Base-by-base conservation (phyloP, 35 echinoderm and acorn worm genomes). In the Lytechinus variegatus region DNA sequence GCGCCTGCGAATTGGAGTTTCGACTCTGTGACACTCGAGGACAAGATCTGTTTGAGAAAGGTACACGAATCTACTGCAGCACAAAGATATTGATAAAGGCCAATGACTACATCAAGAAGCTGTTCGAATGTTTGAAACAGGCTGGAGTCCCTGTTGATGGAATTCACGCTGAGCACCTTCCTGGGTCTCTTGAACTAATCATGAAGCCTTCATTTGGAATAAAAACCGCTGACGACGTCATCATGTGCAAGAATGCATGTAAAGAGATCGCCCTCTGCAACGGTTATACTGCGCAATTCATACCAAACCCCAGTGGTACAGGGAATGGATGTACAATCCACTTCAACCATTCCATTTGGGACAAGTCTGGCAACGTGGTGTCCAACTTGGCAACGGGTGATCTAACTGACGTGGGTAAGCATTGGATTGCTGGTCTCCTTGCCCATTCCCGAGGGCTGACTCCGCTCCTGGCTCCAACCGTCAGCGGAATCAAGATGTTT, bases 341-440 rank as follows among this genome's bases (percentile, higher is more conserved):
- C 95, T 95, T 96, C 53, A 96, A 96, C 52, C 96, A 96, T 24
- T 96, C 96, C 21, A 61, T 96, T 51, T 28, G 71, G 52, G 94
- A 95, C 54, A 16, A 54, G 53, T 8, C 53, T 11, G 87, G 94
- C 19, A 61, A 55, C 13, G 71, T 52, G 27, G 52, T 27, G 44
- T 44, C 95, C 51, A 54, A 52, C 28, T 2, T 6, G 51, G 52
- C 87, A 71, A 27, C 93, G 12, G 51, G 95, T 60, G 94, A 96
- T 9, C 86, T 96, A 60, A 89, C 96, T 28, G 87, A 96, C 27
- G 95, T 54, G 2, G 93, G 54, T 29, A 28, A 95, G 28, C 93
- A 95, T 56, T 96, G 96, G 96, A 54, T 96, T 1, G 96, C 96
- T 90, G 96, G 96, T 52, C 33, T 96, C 0, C 54, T 96, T 13